These are phyloP conservation scores for Noctuana brunneofusca DNA, from an alignment of 2,888 invertebrate genomes.

Conservation along the genomic window DNA sequence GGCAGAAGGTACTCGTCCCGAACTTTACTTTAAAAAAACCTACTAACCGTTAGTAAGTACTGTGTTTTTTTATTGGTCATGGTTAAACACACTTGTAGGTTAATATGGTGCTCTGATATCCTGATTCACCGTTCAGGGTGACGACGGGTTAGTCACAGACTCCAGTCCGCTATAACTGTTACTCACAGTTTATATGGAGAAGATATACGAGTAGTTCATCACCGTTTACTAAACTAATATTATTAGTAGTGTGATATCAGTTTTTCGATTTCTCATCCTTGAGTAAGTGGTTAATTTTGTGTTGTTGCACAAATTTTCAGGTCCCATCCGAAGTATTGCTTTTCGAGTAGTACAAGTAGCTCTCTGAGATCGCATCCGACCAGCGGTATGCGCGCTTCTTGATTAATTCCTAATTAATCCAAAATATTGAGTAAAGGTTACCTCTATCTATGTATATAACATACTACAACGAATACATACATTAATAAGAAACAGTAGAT, in stretches of 20 bases:
- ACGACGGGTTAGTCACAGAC: slow-evolving; percentile 4
- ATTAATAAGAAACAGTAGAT: slow-evolving; percentile 7
- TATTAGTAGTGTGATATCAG: slow-evolving; percentile 1
- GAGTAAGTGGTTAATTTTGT: background rate
- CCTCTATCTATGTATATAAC: background rate
- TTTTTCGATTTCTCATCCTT: background rate
- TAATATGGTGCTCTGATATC: background rate
- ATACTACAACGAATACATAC: slow-evolving; percentile 1
- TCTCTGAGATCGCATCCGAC: no score
- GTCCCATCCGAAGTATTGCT: no score
- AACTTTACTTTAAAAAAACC: no score
- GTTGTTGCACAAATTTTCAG: no score
- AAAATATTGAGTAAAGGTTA: background rate
- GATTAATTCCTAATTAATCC: background rate
- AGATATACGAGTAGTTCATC: background rate
- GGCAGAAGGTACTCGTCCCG: no score
- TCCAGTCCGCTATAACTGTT: slow-evolving; percentile 2
- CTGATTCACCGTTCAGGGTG: slow-evolving; percentile 9
- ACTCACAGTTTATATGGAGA: background rate
- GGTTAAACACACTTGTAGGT: background rate
- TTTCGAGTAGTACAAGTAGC: no score
- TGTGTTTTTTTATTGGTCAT: background rate
- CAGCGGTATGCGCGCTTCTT: no score
- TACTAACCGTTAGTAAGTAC: no score
- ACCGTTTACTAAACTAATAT: slow-evolving; percentile 3